Evolutionary conservation across 2,888 invertebrate species (phyloP).

Genomic region (Sphecodes monilicornis): DNA sequence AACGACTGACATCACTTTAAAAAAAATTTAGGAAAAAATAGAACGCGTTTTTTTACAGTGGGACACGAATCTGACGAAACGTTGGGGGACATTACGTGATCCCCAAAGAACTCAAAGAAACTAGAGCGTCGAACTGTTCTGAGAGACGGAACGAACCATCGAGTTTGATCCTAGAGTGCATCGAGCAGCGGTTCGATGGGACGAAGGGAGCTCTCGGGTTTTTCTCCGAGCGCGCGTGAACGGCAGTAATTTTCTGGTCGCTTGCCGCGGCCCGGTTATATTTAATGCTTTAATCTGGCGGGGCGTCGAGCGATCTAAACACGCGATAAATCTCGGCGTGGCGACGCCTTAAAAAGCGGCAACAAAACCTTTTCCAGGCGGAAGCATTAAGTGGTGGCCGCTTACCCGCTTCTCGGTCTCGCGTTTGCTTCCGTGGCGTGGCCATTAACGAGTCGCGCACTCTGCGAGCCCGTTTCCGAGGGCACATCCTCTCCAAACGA

Average conservation of each 20-base stretch:
- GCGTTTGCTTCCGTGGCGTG: slow-evolving; percentile 58
- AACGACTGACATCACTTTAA: neutral
- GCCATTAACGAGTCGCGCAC: slow-evolving; percentile 64
- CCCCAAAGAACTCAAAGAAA: neutral
- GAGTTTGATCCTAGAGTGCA: neutral
- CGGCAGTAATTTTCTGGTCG: slow-evolving; percentile 67
- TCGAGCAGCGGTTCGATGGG: neutral
- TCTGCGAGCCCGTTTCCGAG: slow-evolving; percentile 8
- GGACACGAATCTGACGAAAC: neutral
- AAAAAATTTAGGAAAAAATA: neutral
- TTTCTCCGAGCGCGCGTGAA: slow-evolving; percentile 24
- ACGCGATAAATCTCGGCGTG: slow-evolving; percentile 77
- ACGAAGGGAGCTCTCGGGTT: slow-evolving; percentile 18
- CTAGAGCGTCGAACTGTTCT: neutral
- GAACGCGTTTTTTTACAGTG: neutral
- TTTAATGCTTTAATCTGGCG: slow-evolving; percentile 75
- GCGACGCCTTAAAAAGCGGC: slow-evolving; percentile 75
- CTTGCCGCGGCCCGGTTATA: slow-evolving; percentile 47
- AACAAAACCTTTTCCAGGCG: slow-evolving; percentile 74
- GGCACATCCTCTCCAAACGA: slow-evolving; percentile 65
- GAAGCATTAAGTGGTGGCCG: slow-evolving; percentile 80
- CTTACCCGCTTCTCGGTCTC: slow-evolving; percentile 42
- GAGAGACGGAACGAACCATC: neutral
- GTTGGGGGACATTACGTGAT: neutral
- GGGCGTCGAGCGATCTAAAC: slow-evolving; percentile 78